Evolutionary conservation across 1,140 invertebrate species (phyloP).

Genomic region (Zaprionus taronus): DNA sequence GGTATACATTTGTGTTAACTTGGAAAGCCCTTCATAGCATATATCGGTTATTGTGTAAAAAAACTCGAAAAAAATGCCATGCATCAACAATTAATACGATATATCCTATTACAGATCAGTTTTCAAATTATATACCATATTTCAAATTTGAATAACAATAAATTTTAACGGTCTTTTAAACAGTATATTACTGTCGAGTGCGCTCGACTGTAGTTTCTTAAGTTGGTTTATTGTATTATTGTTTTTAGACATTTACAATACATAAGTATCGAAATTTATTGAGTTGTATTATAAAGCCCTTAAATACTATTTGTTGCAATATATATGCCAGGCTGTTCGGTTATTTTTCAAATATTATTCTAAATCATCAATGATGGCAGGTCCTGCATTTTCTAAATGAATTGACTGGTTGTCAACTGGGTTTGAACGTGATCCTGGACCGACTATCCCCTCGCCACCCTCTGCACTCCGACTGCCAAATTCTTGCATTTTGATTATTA

Average conservation of each 20-base stretch:
- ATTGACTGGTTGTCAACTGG: slow-evolving; percentile 53
- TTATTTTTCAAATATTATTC: slow-evolving; percentile 67
- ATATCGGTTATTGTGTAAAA: background rate
- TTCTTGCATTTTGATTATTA: slow-evolving; percentile 92
- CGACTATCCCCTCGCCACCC: slow-evolving; percentile 56
- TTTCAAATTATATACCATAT: too few relatives aligned
- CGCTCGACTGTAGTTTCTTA: background rate
- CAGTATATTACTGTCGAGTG: background rate
- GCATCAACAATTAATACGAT: background rate
- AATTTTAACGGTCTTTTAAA: too few relatives aligned
- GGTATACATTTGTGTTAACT: too few relatives aligned
- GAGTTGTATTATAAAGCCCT: slow-evolving; percentile 65
- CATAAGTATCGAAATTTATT: slow-evolving; percentile 39
- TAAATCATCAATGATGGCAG: slow-evolving; percentile 71
- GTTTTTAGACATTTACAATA: slow-evolving; percentile 35
- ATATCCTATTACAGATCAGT: too few relatives aligned
- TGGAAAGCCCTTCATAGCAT: too few relatives aligned
- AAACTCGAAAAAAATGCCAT: background rate
- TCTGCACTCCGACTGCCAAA: slow-evolving; percentile 77
- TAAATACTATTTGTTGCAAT: slow-evolving; percentile 64
- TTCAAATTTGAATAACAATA: too few relatives aligned
- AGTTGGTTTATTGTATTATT: slow-evolving; percentile 3
- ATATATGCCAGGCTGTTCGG: slow-evolving; percentile 50
- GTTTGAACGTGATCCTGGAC: slow-evolving; percentile 40
- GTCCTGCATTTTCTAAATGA: slow-evolving; percentile 63